Conservation (phyloP, 1,140 invertebrate species). For the Myzus persicae region DNA sequence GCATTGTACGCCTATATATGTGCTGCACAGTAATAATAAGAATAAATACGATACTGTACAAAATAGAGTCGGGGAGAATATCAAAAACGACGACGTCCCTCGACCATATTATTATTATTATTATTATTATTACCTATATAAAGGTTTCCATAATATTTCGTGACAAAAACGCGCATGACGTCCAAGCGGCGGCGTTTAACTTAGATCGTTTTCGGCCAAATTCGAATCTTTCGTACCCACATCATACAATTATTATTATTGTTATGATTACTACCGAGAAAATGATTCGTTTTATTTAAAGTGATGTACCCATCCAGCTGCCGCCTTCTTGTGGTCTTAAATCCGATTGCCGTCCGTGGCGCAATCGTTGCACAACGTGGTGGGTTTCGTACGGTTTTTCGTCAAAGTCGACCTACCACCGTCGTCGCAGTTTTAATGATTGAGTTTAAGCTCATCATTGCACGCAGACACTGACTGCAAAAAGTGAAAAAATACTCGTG, state of each 20-base stretch:
- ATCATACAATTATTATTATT: neutral
- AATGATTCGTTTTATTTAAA: conserved; percentile 10
- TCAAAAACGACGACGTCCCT: neutral
- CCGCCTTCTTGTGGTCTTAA: neutral
- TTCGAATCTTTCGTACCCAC: neutral
- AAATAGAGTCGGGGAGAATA: neutral
- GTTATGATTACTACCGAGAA: too few species aligned
- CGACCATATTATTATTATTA: neutral
- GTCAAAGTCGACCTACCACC: neutral
- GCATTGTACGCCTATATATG: neutral
- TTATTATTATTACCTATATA: too few species aligned
- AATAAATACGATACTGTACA: neutral
- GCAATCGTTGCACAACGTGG: conserved; percentile 27
- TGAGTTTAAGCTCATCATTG: neutral
- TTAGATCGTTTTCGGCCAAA: neutral
- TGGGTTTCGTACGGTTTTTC: neutral
- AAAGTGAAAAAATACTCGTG: neutral
- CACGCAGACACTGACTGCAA: neutral
- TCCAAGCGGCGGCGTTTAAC: neutral
- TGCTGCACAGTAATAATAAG: neutral
- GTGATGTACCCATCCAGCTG: neutral
- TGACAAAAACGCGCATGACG: neutral
- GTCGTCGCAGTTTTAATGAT: neutral
- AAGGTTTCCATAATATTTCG: neutral
- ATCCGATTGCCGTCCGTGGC: neutral